Evolutionary conservation across 2,113 vertebrate species (phyloP), one percentile per base, ranked within the genome.

Genomic region (Orthochromis malagaraziensis): DNA sequence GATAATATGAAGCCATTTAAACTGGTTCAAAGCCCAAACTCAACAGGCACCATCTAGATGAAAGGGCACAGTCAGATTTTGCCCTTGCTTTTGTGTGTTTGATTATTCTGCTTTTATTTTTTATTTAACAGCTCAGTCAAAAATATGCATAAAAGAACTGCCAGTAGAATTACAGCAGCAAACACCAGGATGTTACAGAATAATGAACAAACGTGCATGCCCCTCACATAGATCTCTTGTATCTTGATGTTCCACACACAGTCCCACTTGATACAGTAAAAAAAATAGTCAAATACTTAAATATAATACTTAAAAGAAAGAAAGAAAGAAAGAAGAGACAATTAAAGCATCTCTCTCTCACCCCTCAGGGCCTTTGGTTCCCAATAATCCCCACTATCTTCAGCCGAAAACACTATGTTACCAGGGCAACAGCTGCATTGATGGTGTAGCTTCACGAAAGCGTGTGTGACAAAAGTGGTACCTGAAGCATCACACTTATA

Each of bases 401-500:
- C 49, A 86, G 60, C 88, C 75, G 83, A 53, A 87, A 86, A 87
- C 89, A 81, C 73, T 9, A 14, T 45, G 90, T 91, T 87, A 70
- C 88, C 42, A 55, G 68, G 89, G 88, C 79, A 92, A 93, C 89
- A 85, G 75, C 53, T 80, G 81, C 24, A 19, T 35, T 42, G 77
- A 68, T 73, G 6, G 2, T 51, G 80, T 58, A 81, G 83, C 79
- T 68, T 29, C n/a, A 9, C 9, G 26, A 10, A n/a, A 63, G 21
- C 11, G 11, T 33, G 70, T 83, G 75, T 84, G 75, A 53, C 77
- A 33, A 54, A 79, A 51, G 45, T 16, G 24, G 9, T 11, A 81
- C 73, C 81, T 53, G 79, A 84, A 89, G 81, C 60, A 55, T 79
- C 73, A 55, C 26, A 35, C 14, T 85, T 77, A 19, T 81, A 79